Evolutionary conservation across 2,888 invertebrate genomes (phyloP), one percentile per base, ranked within the genome.

Genomic region (Drosophila acutilabella): DNA sequence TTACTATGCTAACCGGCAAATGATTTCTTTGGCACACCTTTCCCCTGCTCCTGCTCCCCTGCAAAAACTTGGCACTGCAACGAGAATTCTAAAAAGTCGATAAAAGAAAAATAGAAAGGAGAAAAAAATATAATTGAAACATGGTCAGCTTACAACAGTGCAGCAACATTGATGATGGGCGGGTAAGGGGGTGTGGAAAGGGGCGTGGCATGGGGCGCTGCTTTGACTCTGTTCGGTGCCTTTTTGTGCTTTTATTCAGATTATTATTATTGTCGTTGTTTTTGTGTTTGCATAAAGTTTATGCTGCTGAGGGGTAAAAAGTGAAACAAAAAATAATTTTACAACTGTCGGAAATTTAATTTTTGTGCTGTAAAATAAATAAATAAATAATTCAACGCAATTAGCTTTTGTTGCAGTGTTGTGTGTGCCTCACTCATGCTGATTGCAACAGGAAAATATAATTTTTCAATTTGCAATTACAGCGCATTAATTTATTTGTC

Each of bases 41-140:
- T 10, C 30, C 16, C 8, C 4, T n/a, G 40, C 1, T 44, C 11
- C 14, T 1, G n/a, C n/a, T 6, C 23, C 10, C 6, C 10, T 18
- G 5, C n/a, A 20, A 7, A 48, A 66, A 59, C 53, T 64, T 64
- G 56, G 26, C 51, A 54, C 33, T 50, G 51, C 38, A 50, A 45
- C 57, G 26, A 60, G 45, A 64, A 60, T 58, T 64, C 41, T 54
- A 23, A 60, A 76, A 76, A 71, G 62, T 71, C 68, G 52, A 74
- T 65, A 62, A 48, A 74, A 54, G 50, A 40, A 54, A 60, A 77
- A 62, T 38, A 76, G 30, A 30, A 23, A 23, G 23, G 23, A 23
- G 8, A 11, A 65, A 73, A 64, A 44, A 56, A 51, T 60, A 59
- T 70, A 78, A 76, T 70, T 71, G 76, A 76, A 78, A 75, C 69